Conservation (phyloP, 1,140 invertebrate genomes). For the Orchesella cincta region DNA sequence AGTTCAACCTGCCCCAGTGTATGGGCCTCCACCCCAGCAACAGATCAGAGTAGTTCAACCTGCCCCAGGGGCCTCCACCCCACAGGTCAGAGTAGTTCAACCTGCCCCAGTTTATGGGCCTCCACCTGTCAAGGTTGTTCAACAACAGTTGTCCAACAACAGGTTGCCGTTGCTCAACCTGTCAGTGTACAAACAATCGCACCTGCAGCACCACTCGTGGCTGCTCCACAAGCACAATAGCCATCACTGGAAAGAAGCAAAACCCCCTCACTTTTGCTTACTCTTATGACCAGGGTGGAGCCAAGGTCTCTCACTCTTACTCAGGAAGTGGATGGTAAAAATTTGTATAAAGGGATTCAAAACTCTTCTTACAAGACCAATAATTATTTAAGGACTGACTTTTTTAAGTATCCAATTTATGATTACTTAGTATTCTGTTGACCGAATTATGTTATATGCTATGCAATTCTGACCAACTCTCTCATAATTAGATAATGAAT, state of each 20-base stretch:
- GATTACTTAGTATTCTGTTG: background rate
- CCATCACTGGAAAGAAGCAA: slow-evolving; percentile 31
- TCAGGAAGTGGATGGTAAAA: slow-evolving; percentile 47
- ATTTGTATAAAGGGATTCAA: background rate
- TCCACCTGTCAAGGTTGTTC: background rate
- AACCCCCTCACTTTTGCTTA: slow-evolving; percentile 49
- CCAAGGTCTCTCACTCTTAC: slow-evolving; percentile 49
- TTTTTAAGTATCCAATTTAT: background rate
- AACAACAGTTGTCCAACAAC: background rate
- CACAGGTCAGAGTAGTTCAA: slow-evolving; percentile 20
- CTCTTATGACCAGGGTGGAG: slow-evolving; percentile 40
- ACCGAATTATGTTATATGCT: too few relatives aligned
- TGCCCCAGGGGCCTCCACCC: slow-evolving; percentile 20
- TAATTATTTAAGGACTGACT: background rate
- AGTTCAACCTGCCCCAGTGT: slow-evolving; percentile 21
- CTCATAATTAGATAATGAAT: too few relatives aligned
- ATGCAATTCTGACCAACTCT: too few relatives aligned
- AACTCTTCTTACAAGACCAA: background rate
- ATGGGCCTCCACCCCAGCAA: slow-evolving; percentile 12
- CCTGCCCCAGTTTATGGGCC: background rate
- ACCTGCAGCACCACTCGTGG: background rate
- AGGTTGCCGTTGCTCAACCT: background rate
- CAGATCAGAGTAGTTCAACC: background rate
- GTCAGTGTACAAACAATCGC: background rate
- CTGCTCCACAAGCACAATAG: background rate